Conservation (phyloP, 2,113 vertebrate genomes). For the Typhlomys cinereus region DNA sequence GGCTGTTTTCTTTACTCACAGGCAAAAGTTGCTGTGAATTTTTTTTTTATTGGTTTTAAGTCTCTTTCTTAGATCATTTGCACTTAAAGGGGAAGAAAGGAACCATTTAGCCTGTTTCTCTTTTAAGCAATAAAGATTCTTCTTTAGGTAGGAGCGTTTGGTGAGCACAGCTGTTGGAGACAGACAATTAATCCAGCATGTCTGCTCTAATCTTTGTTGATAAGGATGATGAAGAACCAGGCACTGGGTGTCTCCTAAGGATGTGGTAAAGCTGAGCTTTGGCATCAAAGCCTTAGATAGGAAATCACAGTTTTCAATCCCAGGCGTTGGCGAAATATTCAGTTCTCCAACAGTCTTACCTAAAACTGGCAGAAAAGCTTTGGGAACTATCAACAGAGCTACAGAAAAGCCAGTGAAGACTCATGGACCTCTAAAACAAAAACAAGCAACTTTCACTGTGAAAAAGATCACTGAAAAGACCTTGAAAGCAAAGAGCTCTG, state of each 20-base stretch:
- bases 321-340: constrained; percentile 75
- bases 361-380: constrained; percentile 81
- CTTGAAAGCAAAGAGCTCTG: constrained; percentile 66
- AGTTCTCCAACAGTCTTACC: constrained; percentile 48
- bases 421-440: constrained; percentile 55
- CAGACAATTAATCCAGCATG: constrained; percentile 81
- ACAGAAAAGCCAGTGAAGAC: constrained; percentile 45
- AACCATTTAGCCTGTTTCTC: constrained; percentile 36
- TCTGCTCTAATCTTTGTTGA: constrained; percentile 80
- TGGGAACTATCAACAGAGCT: constrained; percentile 83
- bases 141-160: too few relatives aligned
- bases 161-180: too few relatives aligned
- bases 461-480: constrained; percentile 76
- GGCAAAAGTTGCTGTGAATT: background rate
- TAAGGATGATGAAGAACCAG: constrained; percentile 81
- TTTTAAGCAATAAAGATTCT: constrained; percentile 43
- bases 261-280: constrained; percentile 59
- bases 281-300: constrained; percentile 73
- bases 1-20: background rate
- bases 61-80: constrained; percentile 36
- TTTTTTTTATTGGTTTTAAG: background rate
- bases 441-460: constrained; percentile 51
- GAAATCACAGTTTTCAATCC: constrained; percentile 72
- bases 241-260: constrained; percentile 61
- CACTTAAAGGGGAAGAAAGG: background rate